Evolutionary conservation across 2,113 vertebrate genomes (phyloP), one percentile per base, ranked within the genome.

Genomic region (Calyptomena viridis): DNA sequence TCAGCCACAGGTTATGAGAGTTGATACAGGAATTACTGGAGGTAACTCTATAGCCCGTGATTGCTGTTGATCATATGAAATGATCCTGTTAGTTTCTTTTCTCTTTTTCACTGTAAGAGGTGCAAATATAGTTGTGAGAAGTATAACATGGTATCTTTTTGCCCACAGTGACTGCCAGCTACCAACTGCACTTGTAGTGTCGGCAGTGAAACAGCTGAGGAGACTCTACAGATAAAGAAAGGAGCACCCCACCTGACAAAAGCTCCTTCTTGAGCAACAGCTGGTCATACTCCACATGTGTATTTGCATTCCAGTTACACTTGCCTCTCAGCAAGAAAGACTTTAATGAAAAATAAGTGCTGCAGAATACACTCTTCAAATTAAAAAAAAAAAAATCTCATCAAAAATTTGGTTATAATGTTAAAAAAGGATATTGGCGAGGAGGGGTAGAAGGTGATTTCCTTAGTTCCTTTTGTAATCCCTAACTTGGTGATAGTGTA

Each of bases 1-100:
- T 84, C 84, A 87, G 62, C 37, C 78, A 85, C 74, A 93, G 84
- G 84, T 95, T 89, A 78, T 76, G 74, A 84, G 74, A 60, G 24
- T 60, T 68, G 74, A 66, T 76, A 50, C 58, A 58, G 81, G 81
- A 94, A 84, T 69, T 87, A 89, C 53, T 30, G 50, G 44, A 79
- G 40, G 42, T 81, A 87, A 82, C 42, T 44, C 42, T 68, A 46
- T 49, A 91, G 58, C 22, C 62, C 91, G 66, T 52, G 49, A 37
- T 64, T 44, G 40, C 74, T 63, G 68, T 47, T 67, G 85, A 37
- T 85, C 23, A 3, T 27, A 46, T 22, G n/a, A 89, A 82, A 82
- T 25, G 23, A 78, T 64, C 58, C 66, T 3, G 3, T 55, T 85
- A 72, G 50, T 31, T 18, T 52, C 27, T 91, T 40, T 56, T 58